Evolutionary conservation across 2,113 vertebrate species (phyloP).

Genomic region (Myotis davidii): DNA sequence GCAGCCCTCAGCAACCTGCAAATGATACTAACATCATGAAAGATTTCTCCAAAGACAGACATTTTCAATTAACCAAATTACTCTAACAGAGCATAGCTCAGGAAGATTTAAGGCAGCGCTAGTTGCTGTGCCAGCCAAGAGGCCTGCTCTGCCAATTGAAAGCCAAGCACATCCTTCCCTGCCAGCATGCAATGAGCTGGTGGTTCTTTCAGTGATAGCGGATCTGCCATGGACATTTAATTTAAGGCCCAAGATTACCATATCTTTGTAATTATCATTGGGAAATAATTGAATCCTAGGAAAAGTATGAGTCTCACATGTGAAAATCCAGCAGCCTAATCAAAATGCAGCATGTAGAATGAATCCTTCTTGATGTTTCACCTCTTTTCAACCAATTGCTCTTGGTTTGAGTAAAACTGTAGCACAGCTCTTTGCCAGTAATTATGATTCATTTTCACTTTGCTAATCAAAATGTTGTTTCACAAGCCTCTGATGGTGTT

Average conservation of each 20-base stretch:
- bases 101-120: slow-evolving; percentile 82
- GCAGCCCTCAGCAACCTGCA: slow-evolving; percentile 53
- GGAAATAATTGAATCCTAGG: slow-evolving; percentile 77
- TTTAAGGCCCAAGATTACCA: slow-evolving; percentile 83
- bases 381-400: slow-evolving; percentile 79
- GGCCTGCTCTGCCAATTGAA: slow-evolving; percentile 76
- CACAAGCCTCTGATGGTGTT: slow-evolving; percentile 80
- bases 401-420: slow-evolving; percentile 82
- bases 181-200: slow-evolving; percentile 77
- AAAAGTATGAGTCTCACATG: slow-evolving; percentile 74
- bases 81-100: slow-evolving; percentile 75
- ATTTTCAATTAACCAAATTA: slow-evolving; percentile 84
- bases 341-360: slow-evolving; percentile 75
- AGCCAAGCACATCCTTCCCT: slow-evolving; percentile 76
- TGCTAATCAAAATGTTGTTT: slow-evolving; percentile 85
- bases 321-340: slow-evolving; percentile 73
- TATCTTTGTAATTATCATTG: slow-evolving; percentile 83
- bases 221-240: slow-evolving; percentile 79
- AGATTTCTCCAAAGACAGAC: slow-evolving; percentile 80
- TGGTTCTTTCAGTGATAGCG: slow-evolving; percentile 84
- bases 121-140: slow-evolving; percentile 79
- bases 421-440: slow-evolving; percentile 79
- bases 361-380: slow-evolving; percentile 82
- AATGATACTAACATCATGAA: slow-evolving; percentile 75
- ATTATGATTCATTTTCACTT: slow-evolving; percentile 84